Base-by-base conservation (phyloP, 2,888 invertebrate species). In the Amiota communis region DNA sequence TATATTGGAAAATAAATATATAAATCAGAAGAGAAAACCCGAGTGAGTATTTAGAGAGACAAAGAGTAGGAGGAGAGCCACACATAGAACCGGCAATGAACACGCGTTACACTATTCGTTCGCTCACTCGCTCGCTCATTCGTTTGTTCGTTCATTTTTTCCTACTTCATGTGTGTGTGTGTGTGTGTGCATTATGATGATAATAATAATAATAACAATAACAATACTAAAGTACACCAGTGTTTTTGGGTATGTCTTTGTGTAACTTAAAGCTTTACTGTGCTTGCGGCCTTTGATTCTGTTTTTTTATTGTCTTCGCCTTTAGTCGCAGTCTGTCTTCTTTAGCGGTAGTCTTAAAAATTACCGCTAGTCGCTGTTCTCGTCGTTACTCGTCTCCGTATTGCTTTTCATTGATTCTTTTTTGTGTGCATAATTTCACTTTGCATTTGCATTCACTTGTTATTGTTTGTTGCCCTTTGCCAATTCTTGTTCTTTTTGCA, bases 331-430 rank as follows among this genome's bases (percentile, higher is more conserved):
- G 71, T 75, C 75, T 75, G 82, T 84, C 84, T 84, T 83, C 76
- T 36, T 36, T 36, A 36, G 36, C 36, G 36, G 36, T 36, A 84
- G 85, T 81, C 80, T 81, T 84, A 81, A 83, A 80, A 84, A 81
- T 76, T 75, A 17, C 23, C 67, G 70, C 71, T 78, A 77, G 79
- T 51, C 51, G 68, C 46, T 15, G 70, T 65, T 46, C 57, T 65
- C 13, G 67, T 74, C 68, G 36, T 48, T 20, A 8, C 72, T 72
- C 70, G 59, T 76, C 61, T n/a, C 51, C 36, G 36, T 36, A 6
- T 36, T 36, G 36, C 36, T 36, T 36, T 36, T 6, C 8, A 36
- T 36, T 36, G 36, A 36, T 36, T 36, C 36, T 23, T 23, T 23
- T 23, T 23, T 23, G 23, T 23, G 23, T 3, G 3, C 3, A 23